Base-by-base conservation (phyloP, 2,113 vertebrate species). In the Nesoenas mayeri region DNA sequence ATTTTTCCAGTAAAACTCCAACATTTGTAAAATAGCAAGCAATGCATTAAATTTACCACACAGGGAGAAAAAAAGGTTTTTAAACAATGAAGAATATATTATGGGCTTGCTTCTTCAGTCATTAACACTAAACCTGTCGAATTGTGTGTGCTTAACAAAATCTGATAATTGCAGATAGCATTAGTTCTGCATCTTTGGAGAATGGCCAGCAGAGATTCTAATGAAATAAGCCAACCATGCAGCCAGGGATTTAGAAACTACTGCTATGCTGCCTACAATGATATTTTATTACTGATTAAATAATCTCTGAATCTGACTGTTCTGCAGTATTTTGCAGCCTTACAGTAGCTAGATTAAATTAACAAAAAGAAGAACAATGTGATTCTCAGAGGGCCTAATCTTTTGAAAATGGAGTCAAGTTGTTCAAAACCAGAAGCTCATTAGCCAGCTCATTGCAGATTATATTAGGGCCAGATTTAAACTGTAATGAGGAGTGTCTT, bases 161-260 rank as follows among this genome's bases (percentile, higher is more conserved):
- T 96, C 94, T 11, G 2, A 34, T 97, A 95, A 97, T 36, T 42
- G 85, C 85, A 67, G 29, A 89, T 69, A 95, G 78, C 78, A 90
- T 88, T 95, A 94, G 88, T 96, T 95, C 93, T 97, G 96, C 90
- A 93, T 96, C 96, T 95, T 84, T 97, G 98, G 97, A 97, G 79
- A 79, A 28, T 4, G 18, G 96, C 97, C 97, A 97, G 93, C 89
- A 91, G 48, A 78, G 93, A 96, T 96, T 96, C 95, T 97, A 97
- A 97, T 97, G 95, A 97, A 97, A 97, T 96, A 97, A 97, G 91
- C 79, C 24, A 5, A 81, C 77, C 93, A 84, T 94, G 93, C 93
- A 95, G 79, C 2, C 4, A 94, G 90, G 40, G 69, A 93, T 96
- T 97, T 94, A 91, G 94, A 95, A 95, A 97, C 93, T 85, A 89